Evolutionary conservation across 2,113 vertebrate genomes (phyloP).

Genomic region (Syngnathoides biaculeatus): DNA sequence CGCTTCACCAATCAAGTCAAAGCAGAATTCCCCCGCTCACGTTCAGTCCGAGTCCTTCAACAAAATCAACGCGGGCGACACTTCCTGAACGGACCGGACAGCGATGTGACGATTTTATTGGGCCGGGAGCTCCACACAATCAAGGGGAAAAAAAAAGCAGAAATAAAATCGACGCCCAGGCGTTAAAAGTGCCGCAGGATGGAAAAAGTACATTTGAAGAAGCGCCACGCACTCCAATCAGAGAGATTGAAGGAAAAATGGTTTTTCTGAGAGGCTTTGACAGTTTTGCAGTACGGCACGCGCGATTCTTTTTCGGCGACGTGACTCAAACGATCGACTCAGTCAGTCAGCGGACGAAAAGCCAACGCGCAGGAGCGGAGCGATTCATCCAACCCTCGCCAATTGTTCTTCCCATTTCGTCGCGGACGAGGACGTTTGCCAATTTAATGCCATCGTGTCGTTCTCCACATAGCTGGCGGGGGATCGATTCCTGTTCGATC

Average conservation of each 20-base stretch:
- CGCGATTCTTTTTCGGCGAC: not conserved
- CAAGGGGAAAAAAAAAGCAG: conserved; percentile 16
- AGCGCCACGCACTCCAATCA: not conserved
- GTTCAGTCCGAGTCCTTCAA: conserved; percentile 39
- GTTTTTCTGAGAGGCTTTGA: not conserved
- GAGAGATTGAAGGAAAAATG: not conserved
- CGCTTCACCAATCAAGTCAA: conserved; percentile 27
- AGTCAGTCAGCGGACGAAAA: not conserved
- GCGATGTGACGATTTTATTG: not conserved
- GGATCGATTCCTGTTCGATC: not conserved
- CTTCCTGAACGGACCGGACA: conserved; percentile 9
- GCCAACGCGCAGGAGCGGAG: not conserved
- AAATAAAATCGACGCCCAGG: not conserved
- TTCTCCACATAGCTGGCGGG: not conserved
- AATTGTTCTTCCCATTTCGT: not conserved
- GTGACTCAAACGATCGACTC: not conserved
- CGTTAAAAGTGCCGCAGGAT: not conserved
- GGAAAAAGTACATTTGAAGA: not conserved
- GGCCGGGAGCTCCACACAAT: conserved; percentile 1
- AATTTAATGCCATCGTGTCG: too few species aligned
- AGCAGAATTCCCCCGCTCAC: conserved; percentile 26
- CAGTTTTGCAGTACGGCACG: not conserved
- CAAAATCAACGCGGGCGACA: conserved; percentile 30
- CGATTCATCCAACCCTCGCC: not conserved
- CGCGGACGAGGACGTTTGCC: not conserved